phyloP scores from a whole-genome alignment of 2,113 vertebrate genomes.

The Indicator maculatus region DNA sequence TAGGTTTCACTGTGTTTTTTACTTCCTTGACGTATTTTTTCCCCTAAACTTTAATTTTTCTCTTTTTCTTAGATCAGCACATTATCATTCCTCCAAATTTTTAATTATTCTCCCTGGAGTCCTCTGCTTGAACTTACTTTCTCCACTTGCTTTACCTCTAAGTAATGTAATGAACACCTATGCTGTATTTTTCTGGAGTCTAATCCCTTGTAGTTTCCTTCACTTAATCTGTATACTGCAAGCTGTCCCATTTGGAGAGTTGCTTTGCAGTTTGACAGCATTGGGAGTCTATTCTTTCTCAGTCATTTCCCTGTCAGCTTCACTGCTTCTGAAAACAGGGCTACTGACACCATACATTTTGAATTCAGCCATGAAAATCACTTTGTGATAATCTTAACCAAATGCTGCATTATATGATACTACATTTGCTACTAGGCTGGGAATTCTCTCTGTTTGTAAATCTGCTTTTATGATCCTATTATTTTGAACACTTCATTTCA shows the following conservation, averaged over 20 bases:
- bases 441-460: slow-evolving; percentile 45
- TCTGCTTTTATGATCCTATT: slow-evolving; percentile 26
- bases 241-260: background rate
- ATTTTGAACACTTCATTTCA: slow-evolving; percentile 53
- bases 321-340: slow-evolving; percentile 1
- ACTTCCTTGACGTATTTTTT: slow-evolving; percentile 32
- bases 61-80: slow-evolving; percentile 4
- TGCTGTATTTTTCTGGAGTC: background rate
- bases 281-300: background rate
- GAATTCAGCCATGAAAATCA: slow-evolving; percentile 39
- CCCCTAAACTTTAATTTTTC: background rate
- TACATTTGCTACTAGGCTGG: slow-evolving; percentile 14
- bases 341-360: background rate
- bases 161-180: background rate
- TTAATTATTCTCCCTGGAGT: slow-evolving; percentile 32
- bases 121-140: background rate
- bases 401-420: slow-evolving; percentile 12
- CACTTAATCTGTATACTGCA: background rate
- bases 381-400: slow-evolving; percentile 29
- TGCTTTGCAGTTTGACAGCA: background rate
- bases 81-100: slow-evolving; percentile 16
- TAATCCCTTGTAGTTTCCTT: background rate
- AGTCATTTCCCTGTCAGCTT: slow-evolving; percentile 25
- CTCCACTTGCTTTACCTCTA: background rate
- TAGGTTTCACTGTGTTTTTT: slow-evolving; percentile 11